Evolutionary conservation across 2,113 vertebrate species (phyloP).

Genomic region (Peromyscus californicus): DNA sequence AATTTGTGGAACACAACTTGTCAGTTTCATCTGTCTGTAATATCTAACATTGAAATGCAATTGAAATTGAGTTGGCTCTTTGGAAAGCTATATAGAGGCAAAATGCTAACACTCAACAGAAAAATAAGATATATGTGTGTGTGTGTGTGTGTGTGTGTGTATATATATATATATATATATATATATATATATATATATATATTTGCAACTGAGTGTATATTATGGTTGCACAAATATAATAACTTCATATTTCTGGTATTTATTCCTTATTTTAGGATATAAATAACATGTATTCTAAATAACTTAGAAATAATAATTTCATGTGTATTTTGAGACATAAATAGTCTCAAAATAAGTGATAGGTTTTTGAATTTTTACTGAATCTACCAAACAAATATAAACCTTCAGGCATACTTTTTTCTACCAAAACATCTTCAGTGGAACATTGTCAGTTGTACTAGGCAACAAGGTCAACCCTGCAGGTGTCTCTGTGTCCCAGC

Average conservation of each 20-base stretch:
- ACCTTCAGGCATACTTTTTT: slow-evolving; percentile 57
- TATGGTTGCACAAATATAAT: background rate
- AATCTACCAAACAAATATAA: slow-evolving; percentile 58
- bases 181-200: background rate
- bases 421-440: slow-evolving; percentile 61
- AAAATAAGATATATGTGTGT: background rate
- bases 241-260: slow-evolving; percentile 56
- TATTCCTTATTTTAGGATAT: slow-evolving; percentile 68
- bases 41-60: slow-evolving; percentile 8
- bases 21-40: slow-evolving; percentile 34
- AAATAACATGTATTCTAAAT: slow-evolving; percentile 36
- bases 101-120: slow-evolving; percentile 48
- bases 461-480: slow-evolving; percentile 23
- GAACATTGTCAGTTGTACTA: slow-evolving; percentile 47
- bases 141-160: no score
- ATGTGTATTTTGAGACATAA: slow-evolving; percentile 63
- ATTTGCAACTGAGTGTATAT: slow-evolving; percentile 22
- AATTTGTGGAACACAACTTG: slow-evolving; percentile 44
- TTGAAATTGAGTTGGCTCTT: slow-evolving; percentile 65
- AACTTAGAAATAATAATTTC: slow-evolving; percentile 54
- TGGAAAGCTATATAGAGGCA: slow-evolving; percentile 19
- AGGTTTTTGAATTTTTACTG: slow-evolving; percentile 64
- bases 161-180: background rate
- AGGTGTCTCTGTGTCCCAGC: slow-evolving; percentile 21
- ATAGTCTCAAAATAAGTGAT: slow-evolving; percentile 2